phyloP scores from a whole-genome alignment of 30 jellyfish, hydroid and myxozoan genomes.

The Sanderia malayensis region DNA sequence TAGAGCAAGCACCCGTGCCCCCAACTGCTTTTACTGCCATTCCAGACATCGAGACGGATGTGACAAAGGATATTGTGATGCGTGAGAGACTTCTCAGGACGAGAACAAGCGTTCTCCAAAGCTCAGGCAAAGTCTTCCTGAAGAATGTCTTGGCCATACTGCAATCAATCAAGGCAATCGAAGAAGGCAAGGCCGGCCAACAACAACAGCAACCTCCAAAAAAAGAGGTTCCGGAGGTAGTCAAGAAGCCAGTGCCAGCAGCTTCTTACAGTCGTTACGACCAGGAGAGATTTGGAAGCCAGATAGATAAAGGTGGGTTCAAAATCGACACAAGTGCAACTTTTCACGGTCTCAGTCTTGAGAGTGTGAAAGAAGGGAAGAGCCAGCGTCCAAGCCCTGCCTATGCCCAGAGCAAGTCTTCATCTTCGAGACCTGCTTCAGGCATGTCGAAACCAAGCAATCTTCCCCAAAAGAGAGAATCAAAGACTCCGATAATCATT shows the following conservation, averaged over 20 bases:
- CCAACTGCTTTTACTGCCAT: constrained; percentile 54
- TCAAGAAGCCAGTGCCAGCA: constrained; percentile 77
- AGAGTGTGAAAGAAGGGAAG: constrained; percentile 85
- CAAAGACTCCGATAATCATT: constrained; percentile 93
- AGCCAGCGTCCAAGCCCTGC: constrained; percentile 46
- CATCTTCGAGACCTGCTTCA: constrained; percentile 36
- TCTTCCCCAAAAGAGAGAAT: constrained; percentile 68
- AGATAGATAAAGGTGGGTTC: constrained; percentile 96
- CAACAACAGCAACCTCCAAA: constrained; percentile 46
- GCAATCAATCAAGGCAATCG: constrained; percentile 93
- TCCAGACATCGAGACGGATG: constrained; percentile 89
- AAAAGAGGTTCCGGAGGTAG: constrained; percentile 57
- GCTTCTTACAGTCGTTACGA: constrained; percentile 96
- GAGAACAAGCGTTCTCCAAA: constrained; percentile 88
- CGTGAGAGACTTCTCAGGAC: constrained; percentile 89
- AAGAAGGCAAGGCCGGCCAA: constrained; percentile 90
- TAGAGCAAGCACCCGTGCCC: constrained; percentile 64
- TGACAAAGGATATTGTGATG: constrained; percentile 86
- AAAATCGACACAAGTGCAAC: constrained; percentile 96
- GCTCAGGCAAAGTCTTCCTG: constrained; percentile 91
- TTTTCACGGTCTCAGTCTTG: constrained; percentile 93
- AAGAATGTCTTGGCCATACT: constrained; percentile 85
- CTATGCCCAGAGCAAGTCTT: constrained; percentile 35
- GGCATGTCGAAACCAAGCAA: constrained; percentile 50
- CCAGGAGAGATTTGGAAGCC: constrained; percentile 98